These are phyloP conservation scores for Drosophila infuscata DNA, from an alignment of 2,888 invertebrate genomes.

Conservation along the genomic window DNA sequence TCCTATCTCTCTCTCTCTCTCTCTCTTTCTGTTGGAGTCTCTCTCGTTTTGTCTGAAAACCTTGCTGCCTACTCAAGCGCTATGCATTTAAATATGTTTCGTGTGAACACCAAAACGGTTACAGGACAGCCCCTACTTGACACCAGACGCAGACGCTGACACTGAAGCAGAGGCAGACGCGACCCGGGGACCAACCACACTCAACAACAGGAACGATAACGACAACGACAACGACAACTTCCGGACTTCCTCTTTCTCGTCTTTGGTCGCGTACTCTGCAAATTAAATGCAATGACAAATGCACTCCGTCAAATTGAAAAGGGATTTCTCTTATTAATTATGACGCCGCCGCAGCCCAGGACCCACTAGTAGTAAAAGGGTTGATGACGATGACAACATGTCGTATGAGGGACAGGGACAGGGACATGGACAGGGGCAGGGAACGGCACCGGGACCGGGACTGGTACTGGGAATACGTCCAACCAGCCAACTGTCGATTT, in stretches of 20 bases:
- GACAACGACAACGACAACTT: constrained; percentile 56
- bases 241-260: constrained; percentile 64
- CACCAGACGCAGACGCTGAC: constrained; percentile 63
- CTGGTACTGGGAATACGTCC: constrained; percentile 36
- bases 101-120: constrained; percentile 75
- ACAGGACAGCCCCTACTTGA: constrained; percentile 79
- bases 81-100: constrained; percentile 79
- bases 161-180: constrained; percentile 32
- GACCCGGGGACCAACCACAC: constrained; percentile 48
- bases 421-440: not conserved
- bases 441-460: not conserved
- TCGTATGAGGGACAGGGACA: constrained; percentile 49
- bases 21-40: not conserved
- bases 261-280: constrained; percentile 62
- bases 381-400: constrained; percentile 73
- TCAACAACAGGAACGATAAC: constrained; percentile 15
- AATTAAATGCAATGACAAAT: constrained; percentile 82
- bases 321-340: constrained; percentile 83
- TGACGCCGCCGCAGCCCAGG: constrained; percentile 75
- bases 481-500: constrained; percentile 78
- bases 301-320: constrained; percentile 83
- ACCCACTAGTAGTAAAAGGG: constrained; percentile 63
- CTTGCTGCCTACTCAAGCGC: constrained; percentile 63
- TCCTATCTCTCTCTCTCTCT: not conserved
- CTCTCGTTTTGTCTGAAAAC: constrained; percentile 3